Evolutionary conservation across 2,113 vertebrate genomes (phyloP).

Genomic region (Callocephalon fimbriatum): DNA sequence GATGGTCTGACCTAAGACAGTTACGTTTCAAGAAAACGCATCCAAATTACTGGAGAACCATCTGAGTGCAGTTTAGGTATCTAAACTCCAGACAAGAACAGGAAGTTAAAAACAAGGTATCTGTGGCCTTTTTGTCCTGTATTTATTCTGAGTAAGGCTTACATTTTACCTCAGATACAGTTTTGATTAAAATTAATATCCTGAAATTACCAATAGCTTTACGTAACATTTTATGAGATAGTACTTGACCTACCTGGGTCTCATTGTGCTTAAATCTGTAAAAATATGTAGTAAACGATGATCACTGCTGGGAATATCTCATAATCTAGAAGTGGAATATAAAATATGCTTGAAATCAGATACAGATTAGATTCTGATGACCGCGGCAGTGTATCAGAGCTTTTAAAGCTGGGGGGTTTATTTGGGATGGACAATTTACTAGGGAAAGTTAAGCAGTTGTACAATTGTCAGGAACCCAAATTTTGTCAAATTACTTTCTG

Average conservation of each 20-base stretch:
- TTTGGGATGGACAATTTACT: neutral
- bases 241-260: neutral
- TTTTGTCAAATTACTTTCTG: neutral
- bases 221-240: neutral
- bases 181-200: neutral
- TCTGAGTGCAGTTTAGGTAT: neutral
- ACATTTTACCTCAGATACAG: neutral
- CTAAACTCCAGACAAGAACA: neutral
- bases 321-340: neutral
- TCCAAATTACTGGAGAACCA: neutral
- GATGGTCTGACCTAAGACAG: neutral
- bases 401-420: neutral
- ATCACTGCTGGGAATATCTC: neutral
- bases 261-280: neutral
- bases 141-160: neutral
- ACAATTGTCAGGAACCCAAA: neutral
- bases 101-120: neutral
- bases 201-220: neutral
- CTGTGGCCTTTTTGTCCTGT: neutral
- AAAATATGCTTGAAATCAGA: neutral
- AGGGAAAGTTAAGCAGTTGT: neutral
- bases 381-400: neutral
- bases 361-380: neutral
- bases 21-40: neutral
- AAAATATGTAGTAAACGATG: neutral